Conservation (phyloP, 2,113 vertebrate genomes). For the Crotalus helleri region DNA sequence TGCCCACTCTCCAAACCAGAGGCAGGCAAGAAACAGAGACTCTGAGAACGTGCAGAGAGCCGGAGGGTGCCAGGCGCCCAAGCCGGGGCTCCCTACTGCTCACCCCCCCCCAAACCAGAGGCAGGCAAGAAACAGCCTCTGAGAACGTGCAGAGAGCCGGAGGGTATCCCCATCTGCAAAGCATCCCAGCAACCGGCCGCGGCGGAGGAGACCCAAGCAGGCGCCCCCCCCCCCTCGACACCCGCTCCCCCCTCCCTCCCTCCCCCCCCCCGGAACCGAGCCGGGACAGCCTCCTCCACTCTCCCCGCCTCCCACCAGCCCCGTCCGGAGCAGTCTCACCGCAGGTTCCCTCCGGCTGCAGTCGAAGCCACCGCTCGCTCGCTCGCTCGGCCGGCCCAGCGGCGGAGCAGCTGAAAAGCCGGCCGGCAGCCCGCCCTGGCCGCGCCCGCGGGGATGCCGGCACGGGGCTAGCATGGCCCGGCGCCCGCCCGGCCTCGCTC, state of each 20-base stretch:
- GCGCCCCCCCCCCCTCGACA: neutral
- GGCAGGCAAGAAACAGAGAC: no score
- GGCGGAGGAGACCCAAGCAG: neutral
- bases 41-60: neutral
- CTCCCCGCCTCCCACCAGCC: neutral
- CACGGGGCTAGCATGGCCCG: conserved; percentile 31
- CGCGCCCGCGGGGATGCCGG: neutral
- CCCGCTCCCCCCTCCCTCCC: no score
- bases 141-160: neutral
- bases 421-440: neutral
- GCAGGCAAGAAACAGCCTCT: no score
- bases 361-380: neutral
- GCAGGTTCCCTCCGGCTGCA: neutral
- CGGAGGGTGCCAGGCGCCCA: no score
- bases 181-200: neutral
- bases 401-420: neutral
- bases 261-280: conserved; percentile 38
- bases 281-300: conserved; percentile 13
- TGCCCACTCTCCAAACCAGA: no score
- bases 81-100: no score
- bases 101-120: no score
- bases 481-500: neutral
- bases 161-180: no score
- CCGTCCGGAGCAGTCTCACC: conserved; percentile 33
- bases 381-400: no score